Percentiles rank a stretch among this genome's conserved stretches.
phyloP scores from a whole-genome alignment of 2,113 vertebrate genomes.

The Odobenus rosmarus region DNA sequence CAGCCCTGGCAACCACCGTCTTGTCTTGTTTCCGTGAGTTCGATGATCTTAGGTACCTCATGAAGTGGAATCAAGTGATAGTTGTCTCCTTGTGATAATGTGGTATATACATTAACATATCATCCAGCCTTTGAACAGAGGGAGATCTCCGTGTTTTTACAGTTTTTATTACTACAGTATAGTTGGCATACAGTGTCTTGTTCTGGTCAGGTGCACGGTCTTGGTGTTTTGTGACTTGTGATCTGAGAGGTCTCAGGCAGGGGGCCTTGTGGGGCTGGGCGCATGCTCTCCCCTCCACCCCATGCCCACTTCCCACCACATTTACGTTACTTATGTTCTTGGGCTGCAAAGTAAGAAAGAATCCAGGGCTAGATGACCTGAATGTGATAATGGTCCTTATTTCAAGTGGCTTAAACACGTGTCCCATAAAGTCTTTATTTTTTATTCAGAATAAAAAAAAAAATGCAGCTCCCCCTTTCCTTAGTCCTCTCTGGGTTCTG shows the following conservation, averaged over 20 bases:
- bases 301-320: rapidly evolving
- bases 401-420: background rate
- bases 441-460: background rate
- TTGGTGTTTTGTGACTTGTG: background rate
- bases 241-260: background rate
- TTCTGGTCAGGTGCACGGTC: background rate
- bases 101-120: background rate
- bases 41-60: background rate
- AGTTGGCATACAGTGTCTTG: rapidly evolving
- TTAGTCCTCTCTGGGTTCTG: background rate
- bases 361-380: background rate
- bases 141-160: background rate
- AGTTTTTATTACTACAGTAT: background rate
- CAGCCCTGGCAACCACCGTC: background rate
- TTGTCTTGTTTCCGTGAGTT: background rate
- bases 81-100: background rate
- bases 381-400: no score
- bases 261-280: background rate
- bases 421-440: background rate
- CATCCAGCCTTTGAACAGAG: background rate
- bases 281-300: rapidly evolving
- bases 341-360: background rate
- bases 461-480: no score
- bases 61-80: rapidly evolving
- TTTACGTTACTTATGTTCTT: rapidly evolving